phyloP scores from a whole-genome alignment of 2,888 invertebrate genomes.

The Drosophila falleni region DNA sequence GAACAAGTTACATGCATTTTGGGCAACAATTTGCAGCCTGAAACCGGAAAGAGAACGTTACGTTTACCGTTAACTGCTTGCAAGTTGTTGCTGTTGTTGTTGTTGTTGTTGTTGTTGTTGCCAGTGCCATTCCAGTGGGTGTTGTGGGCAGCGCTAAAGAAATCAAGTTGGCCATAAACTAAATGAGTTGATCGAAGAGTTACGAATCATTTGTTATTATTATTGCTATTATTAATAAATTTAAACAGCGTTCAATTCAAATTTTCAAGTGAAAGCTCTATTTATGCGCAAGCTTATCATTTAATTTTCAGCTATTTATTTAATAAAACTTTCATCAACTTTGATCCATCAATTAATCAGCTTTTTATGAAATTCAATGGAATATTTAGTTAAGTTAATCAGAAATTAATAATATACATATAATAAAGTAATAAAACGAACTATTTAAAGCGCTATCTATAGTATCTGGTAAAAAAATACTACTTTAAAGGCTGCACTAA shows the following conservation, averaged over 20 bases:
- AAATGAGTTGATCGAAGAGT: slow-evolving; percentile 18
- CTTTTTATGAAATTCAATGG: no score
- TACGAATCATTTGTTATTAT: slow-evolving; percentile 24
- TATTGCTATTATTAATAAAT: not conserved
- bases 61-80: slow-evolving; percentile 42
- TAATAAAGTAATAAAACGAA: no score
- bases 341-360: no score
- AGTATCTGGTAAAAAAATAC: no score
- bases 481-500: no score
- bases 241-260: not conserved
- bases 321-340: no score
- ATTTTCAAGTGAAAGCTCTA: not conserved
- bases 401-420: no score
- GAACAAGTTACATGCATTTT: slow-evolving; percentile 59
- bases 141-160: not conserved
- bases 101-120: slow-evolving; percentile 6
- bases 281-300: not conserved
- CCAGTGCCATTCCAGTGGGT: slow-evolving; percentile 30
- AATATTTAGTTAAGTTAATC: no score
- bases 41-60: slow-evolving; percentile 65
- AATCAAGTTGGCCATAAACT: slow-evolving; percentile 5
- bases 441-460: no score
- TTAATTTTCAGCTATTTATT: not conserved
- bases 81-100: slow-evolving; percentile 21
- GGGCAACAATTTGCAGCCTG: slow-evolving; percentile 57